Percentiles rank a stretch among this genome's conserved stretches.
These are phyloP conservation scores for Amphipyra berbera DNA, from an alignment of 2,888 invertebrate species.

Conservation along the genomic window DNA sequence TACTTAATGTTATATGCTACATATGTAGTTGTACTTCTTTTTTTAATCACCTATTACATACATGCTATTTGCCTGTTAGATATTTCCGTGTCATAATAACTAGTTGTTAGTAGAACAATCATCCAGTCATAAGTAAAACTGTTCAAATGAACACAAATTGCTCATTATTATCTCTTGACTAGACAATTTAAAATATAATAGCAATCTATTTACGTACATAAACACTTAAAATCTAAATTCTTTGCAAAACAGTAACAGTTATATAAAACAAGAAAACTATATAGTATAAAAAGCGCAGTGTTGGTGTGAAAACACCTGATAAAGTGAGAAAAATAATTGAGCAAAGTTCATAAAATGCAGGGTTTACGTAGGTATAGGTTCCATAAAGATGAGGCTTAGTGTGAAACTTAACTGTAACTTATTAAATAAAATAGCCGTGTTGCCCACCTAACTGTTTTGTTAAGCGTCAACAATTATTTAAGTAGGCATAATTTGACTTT, in stretches of 20 bases:
- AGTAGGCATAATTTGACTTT: slow-evolving; percentile 13
- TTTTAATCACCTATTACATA: slow-evolving; percentile 10
- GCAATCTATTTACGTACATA: slow-evolving; percentile 41
- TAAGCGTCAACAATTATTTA: not conserved
- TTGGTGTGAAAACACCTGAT: slow-evolving; percentile 11
- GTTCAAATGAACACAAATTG: slow-evolving; percentile 35
- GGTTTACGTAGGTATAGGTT: slow-evolving; percentile 21
- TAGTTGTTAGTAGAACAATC: slow-evolving; percentile 36
- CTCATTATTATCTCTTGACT: slow-evolving; percentile 53
- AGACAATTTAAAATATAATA: slow-evolving; percentile 51
- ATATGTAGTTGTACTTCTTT: slow-evolving; percentile 40
- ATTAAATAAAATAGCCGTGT: slow-evolving; percentile 15
- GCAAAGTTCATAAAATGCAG: slow-evolving; percentile 28
- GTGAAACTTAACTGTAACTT: slow-evolving; percentile 15
- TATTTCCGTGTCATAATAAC: slow-evolving; percentile 18
- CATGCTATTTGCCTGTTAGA: slow-evolving; percentile 18
- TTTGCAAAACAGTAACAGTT: slow-evolving; percentile 42
- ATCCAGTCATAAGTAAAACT: slow-evolving; percentile 55
- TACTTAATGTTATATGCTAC: slow-evolving; percentile 11
- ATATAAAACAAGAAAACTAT: slow-evolving; percentile 36
- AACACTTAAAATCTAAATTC: slow-evolving; percentile 46
- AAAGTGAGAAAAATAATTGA: slow-evolving; percentile 31
- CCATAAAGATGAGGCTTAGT: slow-evolving; percentile 4
- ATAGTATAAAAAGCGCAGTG: slow-evolving; percentile 11
- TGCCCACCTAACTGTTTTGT: slow-evolving; percentile 14